Evolutionary conservation across 2,113 vertebrate species (phyloP).

Genomic region (Equus przewalskii): DNA sequence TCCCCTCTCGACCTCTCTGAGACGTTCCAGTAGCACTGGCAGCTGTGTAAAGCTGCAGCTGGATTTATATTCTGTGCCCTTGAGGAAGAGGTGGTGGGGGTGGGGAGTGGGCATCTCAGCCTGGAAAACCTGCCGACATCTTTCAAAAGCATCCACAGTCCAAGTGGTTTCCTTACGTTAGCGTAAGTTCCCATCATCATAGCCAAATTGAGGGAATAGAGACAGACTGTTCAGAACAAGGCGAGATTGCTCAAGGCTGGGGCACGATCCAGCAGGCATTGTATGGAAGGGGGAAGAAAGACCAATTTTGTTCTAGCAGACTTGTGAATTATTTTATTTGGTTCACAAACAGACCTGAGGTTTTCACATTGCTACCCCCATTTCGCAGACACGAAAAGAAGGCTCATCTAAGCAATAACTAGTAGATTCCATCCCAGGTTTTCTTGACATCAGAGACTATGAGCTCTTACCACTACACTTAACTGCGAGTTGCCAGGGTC

Average conservation of each 20-base stretch:
- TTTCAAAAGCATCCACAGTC: not conserved
- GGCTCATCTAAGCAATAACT: not conserved
- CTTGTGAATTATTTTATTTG: not conserved
- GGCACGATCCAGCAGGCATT: not conserved
- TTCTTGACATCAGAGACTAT: not conserved
- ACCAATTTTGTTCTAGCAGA: no score
- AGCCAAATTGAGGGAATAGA: not conserved
- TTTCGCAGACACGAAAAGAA: not conserved
- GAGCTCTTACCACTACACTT: not conserved
- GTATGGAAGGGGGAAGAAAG: not conserved
- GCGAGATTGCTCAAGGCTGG: not conserved
- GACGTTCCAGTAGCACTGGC: constrained; percentile 62
- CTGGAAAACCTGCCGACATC: not conserved
- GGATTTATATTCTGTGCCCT: constrained; percentile 19
- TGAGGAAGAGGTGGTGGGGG: not conserved
- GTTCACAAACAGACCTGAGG: not conserved
- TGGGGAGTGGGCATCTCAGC: no score
- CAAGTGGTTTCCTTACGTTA: not conserved
- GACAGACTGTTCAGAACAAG: not conserved
- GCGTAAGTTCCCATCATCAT: not conserved
- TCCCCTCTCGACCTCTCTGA: constrained; percentile 70
- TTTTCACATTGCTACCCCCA: not conserved
- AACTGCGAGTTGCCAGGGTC: not conserved
- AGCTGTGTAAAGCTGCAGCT: constrained; percentile 66
- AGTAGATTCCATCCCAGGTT: not conserved